phyloP scores from a whole-genome alignment of 2,888 invertebrate species.

The Orchesellides sinensis region DNA sequence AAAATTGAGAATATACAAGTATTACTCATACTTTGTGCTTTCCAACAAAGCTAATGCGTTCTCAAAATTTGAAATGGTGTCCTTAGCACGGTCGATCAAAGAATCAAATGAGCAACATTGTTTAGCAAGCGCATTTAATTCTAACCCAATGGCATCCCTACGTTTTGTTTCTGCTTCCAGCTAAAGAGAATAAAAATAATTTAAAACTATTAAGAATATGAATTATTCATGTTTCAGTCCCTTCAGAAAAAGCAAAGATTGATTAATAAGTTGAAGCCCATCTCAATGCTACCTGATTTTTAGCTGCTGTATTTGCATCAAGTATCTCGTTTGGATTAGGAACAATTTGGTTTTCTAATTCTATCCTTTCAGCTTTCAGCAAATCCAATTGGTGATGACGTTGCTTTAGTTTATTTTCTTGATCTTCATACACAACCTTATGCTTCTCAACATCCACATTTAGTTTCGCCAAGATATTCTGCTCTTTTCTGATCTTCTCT shows the following conservation, averaged over 20 bases:
- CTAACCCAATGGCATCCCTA: background rate
- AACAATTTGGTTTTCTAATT: conserved; percentile 20
- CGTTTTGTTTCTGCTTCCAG: background rate
- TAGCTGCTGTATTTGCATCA: background rate
- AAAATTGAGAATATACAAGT: background rate
- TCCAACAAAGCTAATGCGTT: background rate
- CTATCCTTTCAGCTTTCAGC: background rate
- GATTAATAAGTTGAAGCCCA: background rate
- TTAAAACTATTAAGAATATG: background rate
- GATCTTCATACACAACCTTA: background rate
- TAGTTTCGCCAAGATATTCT: background rate
- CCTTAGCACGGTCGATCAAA: conserved; percentile 6
- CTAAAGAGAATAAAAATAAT: conserved; percentile 6
- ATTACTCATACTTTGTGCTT: conserved; percentile 17
- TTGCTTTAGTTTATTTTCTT: background rate
- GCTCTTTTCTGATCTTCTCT: conserved; percentile 28
- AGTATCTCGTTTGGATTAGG: conserved; percentile 7
- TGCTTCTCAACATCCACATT: conserved; percentile 1
- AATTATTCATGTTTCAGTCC: background rate
- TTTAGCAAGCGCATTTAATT: background rate
- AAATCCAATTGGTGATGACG: conserved; percentile 2
- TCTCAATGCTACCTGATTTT: background rate
- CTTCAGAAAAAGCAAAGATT: background rate
- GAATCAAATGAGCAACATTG: conserved; percentile 3
- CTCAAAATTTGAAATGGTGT: background rate